Evolutionary conservation across 2,113 vertebrate species (phyloP).

Genomic region (Limnothrissa miodon): DNA sequence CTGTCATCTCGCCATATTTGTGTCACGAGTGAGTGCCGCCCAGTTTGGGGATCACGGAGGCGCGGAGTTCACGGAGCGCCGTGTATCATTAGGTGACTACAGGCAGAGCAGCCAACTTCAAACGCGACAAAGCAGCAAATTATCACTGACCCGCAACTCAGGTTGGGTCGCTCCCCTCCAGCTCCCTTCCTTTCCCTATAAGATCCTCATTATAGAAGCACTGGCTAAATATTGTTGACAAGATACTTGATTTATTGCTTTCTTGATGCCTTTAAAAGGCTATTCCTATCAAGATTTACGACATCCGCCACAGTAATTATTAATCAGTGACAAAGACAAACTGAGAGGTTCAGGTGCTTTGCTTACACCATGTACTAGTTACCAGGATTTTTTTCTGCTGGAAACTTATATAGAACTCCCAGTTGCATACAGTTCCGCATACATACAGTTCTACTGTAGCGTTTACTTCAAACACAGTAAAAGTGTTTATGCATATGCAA

Average conservation of each 20-base stretch:
- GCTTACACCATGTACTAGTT: background rate
- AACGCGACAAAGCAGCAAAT: constrained; percentile 40
- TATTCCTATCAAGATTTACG: constrained; percentile 52
- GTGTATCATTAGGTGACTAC: constrained; percentile 35
- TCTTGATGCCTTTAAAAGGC: constrained; percentile 48
- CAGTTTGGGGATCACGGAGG: background rate
- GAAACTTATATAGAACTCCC: background rate
- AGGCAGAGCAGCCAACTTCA: constrained; percentile 27
- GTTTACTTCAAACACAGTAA: background rate
- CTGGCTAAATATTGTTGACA: constrained; percentile 43
- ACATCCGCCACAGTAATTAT: constrained; percentile 41
- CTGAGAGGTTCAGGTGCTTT: background rate
- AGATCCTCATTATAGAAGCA: constrained; percentile 40
- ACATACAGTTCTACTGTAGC: background rate
- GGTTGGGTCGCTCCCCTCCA: constrained; percentile 25
- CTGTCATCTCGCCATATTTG: background rate
- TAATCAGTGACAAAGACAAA: constrained; percentile 31
- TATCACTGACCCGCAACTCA: constrained; percentile 32
- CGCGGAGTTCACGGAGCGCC: background rate
- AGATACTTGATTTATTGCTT: constrained; percentile 47
- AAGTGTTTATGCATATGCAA: background rate
- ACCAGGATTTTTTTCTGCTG: background rate
- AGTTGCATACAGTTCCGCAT: background rate
- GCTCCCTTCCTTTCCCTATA: constrained; percentile 22
- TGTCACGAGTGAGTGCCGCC: constrained; percentile 43